These are phyloP conservation scores for Blastobasis adustella DNA, from an alignment of 2,888 invertebrate genomes.

Conservation along the genomic window DNA sequence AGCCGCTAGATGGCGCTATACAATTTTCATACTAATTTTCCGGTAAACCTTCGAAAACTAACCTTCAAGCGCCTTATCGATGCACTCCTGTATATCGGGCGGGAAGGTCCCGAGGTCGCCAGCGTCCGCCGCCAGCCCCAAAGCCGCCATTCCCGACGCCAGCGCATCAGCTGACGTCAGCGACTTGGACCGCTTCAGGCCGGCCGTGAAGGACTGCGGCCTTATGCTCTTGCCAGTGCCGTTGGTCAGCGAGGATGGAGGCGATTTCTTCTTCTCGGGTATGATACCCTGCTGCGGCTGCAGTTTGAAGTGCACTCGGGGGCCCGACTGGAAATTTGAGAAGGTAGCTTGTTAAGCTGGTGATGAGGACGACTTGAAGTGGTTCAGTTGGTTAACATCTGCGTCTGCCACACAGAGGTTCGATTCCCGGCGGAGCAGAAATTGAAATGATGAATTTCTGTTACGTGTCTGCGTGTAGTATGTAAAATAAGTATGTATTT, in stretches of 20 bases:
- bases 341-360: neutral
- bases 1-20: too few relatives aligned
- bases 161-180: constrained; percentile 84
- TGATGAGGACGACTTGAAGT: too few relatives aligned
- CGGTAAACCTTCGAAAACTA: constrained; percentile 12
- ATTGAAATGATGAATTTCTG: too few relatives aligned
- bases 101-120: constrained; percentile 86
- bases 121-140: constrained; percentile 80
- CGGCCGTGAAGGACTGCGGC: constrained; percentile 56
- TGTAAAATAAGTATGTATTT: too few relatives aligned
- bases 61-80: constrained; percentile 85
- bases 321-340: constrained; percentile 48
- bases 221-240: constrained; percentile 62
- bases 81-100: constrained; percentile 81
- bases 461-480: too few relatives aligned
- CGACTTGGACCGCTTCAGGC: constrained; percentile 88
- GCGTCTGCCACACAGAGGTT: too few relatives aligned
- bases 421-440: too few relatives aligned
- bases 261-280: constrained; percentile 62
- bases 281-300: constrained; percentile 59
- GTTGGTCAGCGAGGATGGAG: constrained; percentile 56
- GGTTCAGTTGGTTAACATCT: too few relatives aligned
- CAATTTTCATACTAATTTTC: neutral
- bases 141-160: constrained; percentile 79
- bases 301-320: constrained; percentile 76